Conservation (phyloP, 2,797 vertebrate genomes). For the Melanotaenia parkinsoni region DNA sequence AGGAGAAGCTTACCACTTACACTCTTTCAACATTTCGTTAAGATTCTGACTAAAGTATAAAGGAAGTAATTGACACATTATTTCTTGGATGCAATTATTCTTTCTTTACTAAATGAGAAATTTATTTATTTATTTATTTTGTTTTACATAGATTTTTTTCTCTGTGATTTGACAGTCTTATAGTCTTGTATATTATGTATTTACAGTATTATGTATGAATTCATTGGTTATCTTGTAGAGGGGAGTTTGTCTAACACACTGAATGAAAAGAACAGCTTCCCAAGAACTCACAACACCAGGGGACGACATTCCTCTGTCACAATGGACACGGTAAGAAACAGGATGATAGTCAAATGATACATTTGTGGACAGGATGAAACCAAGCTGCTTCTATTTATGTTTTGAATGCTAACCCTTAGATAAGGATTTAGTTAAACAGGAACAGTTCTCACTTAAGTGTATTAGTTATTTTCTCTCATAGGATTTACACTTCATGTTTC, state of each 20-base stretch:
- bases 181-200: not conserved
- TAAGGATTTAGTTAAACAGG: not conserved
- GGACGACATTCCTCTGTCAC: conserved; percentile 86
- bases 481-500: not conserved
- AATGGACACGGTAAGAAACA: conserved; percentile 90
- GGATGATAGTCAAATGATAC: not conserved
- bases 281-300: conserved; percentile 93
- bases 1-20: not conserved
- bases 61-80: not conserved
- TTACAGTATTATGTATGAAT: conserved; percentile 12
- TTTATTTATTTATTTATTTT: no score
- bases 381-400: not conserved
- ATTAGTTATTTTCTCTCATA: not conserved
- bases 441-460: not conserved
- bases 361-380: not conserved
- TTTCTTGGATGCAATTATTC: not conserved
- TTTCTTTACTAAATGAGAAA: not conserved
- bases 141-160: no score
- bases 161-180: not conserved
- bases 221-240: conserved; percentile 78
- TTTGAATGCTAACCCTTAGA: not conserved
- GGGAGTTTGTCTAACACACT: conserved; percentile 96
- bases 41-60: not conserved
- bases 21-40: not conserved
- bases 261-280: conserved; percentile 96